These are phyloP conservation scores for Tupaia chinensis DNA, from an alignment of 2,113 vertebrate genomes.

Conservation along the genomic window DNA sequence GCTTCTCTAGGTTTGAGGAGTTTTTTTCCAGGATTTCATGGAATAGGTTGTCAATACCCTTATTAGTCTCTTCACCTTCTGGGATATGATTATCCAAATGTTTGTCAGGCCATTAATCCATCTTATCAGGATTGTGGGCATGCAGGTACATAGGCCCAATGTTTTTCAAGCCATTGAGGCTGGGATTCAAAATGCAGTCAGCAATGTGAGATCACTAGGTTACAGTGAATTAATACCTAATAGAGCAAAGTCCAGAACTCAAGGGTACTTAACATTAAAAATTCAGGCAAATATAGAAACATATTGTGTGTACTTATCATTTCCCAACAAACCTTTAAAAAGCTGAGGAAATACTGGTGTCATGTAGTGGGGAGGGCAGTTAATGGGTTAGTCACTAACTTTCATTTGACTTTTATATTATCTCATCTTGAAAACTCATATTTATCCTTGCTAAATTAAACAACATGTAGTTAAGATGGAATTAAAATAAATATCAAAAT, in stretches of 20 bases:
- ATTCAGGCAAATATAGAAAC: background rate
- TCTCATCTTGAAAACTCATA: slow-evolving; percentile 46
- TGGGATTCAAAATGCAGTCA: too few species aligned
- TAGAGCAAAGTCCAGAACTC: background rate
- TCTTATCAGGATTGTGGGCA: too few species aligned
- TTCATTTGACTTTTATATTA: slow-evolving; percentile 50
- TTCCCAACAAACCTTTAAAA: background rate
- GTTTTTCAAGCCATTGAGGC: too few species aligned
- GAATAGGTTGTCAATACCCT: too few species aligned
- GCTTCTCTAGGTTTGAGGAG: too few species aligned
- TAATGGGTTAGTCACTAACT: background rate
- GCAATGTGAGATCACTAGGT: too few species aligned
- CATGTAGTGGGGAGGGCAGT: background rate
- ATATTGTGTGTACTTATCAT: background rate
- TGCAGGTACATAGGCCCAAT: too few species aligned
- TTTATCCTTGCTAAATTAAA: slow-evolving; percentile 56
- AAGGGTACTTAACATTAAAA: slow-evolving; percentile 6
- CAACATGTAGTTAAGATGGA: slow-evolving; percentile 35
- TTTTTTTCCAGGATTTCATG: too few species aligned
- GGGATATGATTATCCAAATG: too few species aligned
- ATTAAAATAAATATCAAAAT: slow-evolving; percentile 61
- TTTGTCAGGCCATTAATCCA: too few species aligned
- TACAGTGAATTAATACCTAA: background rate
- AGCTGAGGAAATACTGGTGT: background rate
- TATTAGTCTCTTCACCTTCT: too few species aligned